Base-by-base conservation (phyloP, 2,113 vertebrate genomes). In the Colaptes auratus region DNA sequence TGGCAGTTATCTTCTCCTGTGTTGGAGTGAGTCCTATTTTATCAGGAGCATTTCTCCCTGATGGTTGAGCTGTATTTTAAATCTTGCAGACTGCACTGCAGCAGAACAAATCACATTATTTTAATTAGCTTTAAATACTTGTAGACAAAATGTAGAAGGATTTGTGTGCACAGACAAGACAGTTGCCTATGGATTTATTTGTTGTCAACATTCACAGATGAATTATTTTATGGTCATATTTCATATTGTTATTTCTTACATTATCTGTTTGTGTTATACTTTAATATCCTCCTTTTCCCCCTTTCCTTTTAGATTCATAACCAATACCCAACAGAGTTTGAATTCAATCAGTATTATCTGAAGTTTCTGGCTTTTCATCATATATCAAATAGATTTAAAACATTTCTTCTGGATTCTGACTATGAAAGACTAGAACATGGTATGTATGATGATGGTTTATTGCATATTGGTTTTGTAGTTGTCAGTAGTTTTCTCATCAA, bases 361-460 rank as follows among this genome's bases (percentile, higher is more conserved):
- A 99, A 99, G 98, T 99, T 99, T 97, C 97, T 99, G 98, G 99
- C 99, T 82, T 99, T 99, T 97, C 99, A 99, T 96, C 98, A 99
- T 89, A 97, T 99, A 95, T 99, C 99, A 94, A 99, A 99, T 97
- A 98, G 99, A 95, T 99, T 99, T 98, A 99, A 99, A 98, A 99
- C 99, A 97, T 99, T 99, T 98, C 98, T 99, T 92, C 98, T 99
- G 98, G 99, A 99, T 96, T 99, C 99, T 6, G 99, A 99, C 97
- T 99, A 99, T 48, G 99, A 99, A 96, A 98, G 99, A 92, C 97
- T 99, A 92, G 99, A 99, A 92, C 99, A 99, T 33, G 99, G 99
- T 99, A 97, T 88, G 98, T 98, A 88, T 98, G 11, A 80, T 86
- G 19, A 70, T 84, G 82, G 63, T 93, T 85, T 88, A 66, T 82